Base-by-base conservation (phyloP, 2,888 invertebrate genomes). In the Germaria angustata region DNA sequence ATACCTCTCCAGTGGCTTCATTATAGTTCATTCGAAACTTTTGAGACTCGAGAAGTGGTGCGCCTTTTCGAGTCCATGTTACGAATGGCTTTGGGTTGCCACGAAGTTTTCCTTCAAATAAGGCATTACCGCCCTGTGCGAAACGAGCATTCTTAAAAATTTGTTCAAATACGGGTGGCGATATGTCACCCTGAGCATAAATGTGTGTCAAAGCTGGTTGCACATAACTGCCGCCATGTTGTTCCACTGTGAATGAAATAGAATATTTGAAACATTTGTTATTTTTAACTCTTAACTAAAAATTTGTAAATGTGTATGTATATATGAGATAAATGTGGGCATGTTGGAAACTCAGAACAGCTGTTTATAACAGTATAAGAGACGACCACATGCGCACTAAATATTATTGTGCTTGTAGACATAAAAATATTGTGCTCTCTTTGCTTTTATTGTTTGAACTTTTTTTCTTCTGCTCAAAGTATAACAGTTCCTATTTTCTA, bases 81-180 rank as follows among this genome's bases (percentile, higher is more conserved):
- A 99, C 97, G 86, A 95, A 94, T 81, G 98, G 98, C 90, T 96
- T 96, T 39, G 98, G 98, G 91, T 95, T 96, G 84, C 98, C 98
- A 87, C 95, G 94, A 41, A 98, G 95, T 87, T 95, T 95, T 57
- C 98, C 98, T 92, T 98, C 98, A 90, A 98, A 98, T 87, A 96
- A 93, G 69, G 97, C 98, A 90, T 97, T 96, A 66, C 97, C 97
- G 86, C 98, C 98, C 93, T 98, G 97, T 82, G 97, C 97, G 92
- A 98, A 97, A 90, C 97, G 94, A 86, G 97, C 97, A 92, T 97
- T 97, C 92, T 96, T 96, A 92, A 98, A 98, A 90, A 98, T 97
- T 92, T 97, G 97, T 92, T 98, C 98, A 92, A 98, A 97, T 86
- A 98, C 96, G 85, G 98, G 98, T 79, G 98, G 98, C 85, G 97